Evolutionary conservation across 2,113 vertebrate genomes (phyloP), one percentile per base, ranked within the genome.

Genomic region (Bujurquina vittata): DNA sequence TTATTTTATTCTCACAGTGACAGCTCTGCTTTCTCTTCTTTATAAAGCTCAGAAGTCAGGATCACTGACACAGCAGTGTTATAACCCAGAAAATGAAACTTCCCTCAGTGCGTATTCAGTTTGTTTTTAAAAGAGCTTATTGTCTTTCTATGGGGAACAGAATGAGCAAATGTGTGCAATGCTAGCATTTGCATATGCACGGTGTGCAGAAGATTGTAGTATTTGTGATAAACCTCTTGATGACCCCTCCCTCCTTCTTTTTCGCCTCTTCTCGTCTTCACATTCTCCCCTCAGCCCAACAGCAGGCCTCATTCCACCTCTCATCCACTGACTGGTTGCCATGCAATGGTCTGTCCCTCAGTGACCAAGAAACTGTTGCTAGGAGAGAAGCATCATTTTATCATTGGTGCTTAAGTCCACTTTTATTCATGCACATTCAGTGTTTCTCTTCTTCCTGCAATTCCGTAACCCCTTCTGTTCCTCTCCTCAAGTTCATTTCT

Each of bases 331-430:
- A 88, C 77, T 84, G 46, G 89, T 88, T 95, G 93, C 89, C 85
- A 93, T 88, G 84, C 83, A 85, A 87, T 65, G 31, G 56, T 79
- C 84, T 89, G 88, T 91, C 88, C 75, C 76, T 92, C 86, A 84
- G 84, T 81, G 87, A 88, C 83, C 80, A 37, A 33, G 89, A 77
- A 88, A 94, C 91, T 87, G 91, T 91, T 90, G 78, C 87, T 91
- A 79, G 65, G 89, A 88, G 87, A 90, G 79, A 55, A 77, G 26
- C 81, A 75, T 91, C 60, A 85, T 91, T 91, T 84, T 67, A 80
- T 83, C 26, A 5, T 63, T 46, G 14, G 7, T 46, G 52, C 81
- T 61, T 43, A 79, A 84, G 84, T 82, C 79, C 69, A 33, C 56
- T 77, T 54, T 43, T 74, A 76, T 82, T 78, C 61, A 82, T 72